Conservation (phyloP, 2,888 invertebrate species). For the Protonemura montana region DNA sequence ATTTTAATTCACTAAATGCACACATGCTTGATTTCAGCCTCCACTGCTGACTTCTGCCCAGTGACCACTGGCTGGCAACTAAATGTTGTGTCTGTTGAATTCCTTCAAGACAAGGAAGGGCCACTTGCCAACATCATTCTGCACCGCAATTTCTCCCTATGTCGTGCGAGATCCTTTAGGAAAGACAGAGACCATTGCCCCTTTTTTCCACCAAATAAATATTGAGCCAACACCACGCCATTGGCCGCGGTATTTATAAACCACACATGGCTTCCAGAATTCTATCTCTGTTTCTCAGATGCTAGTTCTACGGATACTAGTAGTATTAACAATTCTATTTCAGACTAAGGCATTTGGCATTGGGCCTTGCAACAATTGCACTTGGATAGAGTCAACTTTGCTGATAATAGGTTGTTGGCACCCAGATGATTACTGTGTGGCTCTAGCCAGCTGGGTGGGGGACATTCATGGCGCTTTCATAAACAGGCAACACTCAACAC, state of each 20-base stretch:
- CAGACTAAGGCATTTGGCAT: constrained; percentile 42
- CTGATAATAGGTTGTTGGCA: not conserved
- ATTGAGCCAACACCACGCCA: constrained; percentile 28
- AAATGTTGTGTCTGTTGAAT: constrained; percentile 25
- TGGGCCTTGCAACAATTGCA: constrained; percentile 29
- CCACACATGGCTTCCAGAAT: constrained; percentile 29
- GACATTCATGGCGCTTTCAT: too few species aligned
- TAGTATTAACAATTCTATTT: constrained; percentile 29
- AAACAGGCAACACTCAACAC: too few species aligned
- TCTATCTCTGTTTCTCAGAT: constrained; percentile 9
- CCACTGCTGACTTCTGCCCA: not conserved
- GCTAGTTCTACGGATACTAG: constrained; percentile 16
- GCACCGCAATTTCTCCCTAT: constrained; percentile 1
- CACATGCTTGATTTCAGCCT: constrained; percentile 20
- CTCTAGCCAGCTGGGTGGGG: not conserved
- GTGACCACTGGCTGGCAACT: constrained; percentile 18
- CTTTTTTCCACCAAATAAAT: constrained; percentile 7
- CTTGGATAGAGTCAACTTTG: not conserved
- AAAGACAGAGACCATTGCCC: constrained; percentile 35
- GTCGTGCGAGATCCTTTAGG: constrained; percentile 21
- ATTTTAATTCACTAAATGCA: not conserved
- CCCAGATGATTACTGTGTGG: not conserved
- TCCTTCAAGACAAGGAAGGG: not conserved
- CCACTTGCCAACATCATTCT: constrained; percentile 20
- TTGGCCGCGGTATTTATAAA: constrained; percentile 42